These are phyloP conservation scores for Psettodes erumei DNA, from an alignment of 2,113 vertebrate species.

Conservation along the genomic window DNA sequence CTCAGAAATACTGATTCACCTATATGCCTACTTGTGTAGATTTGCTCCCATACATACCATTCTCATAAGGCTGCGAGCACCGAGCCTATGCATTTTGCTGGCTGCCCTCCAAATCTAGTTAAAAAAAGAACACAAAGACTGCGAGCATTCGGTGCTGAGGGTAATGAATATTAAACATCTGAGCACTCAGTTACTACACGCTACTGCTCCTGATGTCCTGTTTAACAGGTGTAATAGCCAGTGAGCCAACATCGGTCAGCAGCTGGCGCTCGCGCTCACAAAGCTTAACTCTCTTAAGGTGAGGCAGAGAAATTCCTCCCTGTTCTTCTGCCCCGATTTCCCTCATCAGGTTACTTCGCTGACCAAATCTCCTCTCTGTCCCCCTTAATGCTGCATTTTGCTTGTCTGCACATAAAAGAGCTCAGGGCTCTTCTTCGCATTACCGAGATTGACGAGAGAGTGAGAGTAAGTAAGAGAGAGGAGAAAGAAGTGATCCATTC, in stretches of 20 bases:
- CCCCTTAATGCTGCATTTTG: slow-evolving; percentile 72
- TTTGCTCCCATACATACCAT: slow-evolving; percentile 20
- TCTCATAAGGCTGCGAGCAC: not conserved
- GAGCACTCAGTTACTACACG: slow-evolving; percentile 9
- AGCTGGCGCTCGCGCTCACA: slow-evolving; percentile 10
- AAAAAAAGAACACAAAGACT: slow-evolving; percentile 10
- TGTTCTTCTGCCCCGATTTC: slow-evolving; percentile 32
- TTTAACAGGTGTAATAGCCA: slow-evolving; percentile 16
- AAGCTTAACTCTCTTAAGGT: slow-evolving; percentile 39
- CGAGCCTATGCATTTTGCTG: not conserved
- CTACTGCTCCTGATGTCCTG: not conserved
- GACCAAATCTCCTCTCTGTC: slow-evolving; percentile 62
- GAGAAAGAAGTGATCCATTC: slow-evolving; percentile 39
- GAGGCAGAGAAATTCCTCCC: slow-evolving; percentile 32
- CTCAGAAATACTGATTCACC: slow-evolving; percentile 63
- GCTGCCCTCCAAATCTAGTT: slow-evolving; percentile 5
- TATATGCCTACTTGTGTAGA: slow-evolving; percentile 38
- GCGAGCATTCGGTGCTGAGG: not conserved
- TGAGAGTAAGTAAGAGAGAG: not conserved
- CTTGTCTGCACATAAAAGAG: slow-evolving; percentile 74
- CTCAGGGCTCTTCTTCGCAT: slow-evolving; percentile 68
- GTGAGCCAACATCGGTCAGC: slow-evolving; percentile 30
- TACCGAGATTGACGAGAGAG: slow-evolving; percentile 57
- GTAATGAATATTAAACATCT: slow-evolving; percentile 21
- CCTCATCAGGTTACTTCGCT: slow-evolving; percentile 58